Evolutionary conservation across 2,797 vertebrate genomes (phyloP).

Genomic region (Meriones psammophilus): DNA sequence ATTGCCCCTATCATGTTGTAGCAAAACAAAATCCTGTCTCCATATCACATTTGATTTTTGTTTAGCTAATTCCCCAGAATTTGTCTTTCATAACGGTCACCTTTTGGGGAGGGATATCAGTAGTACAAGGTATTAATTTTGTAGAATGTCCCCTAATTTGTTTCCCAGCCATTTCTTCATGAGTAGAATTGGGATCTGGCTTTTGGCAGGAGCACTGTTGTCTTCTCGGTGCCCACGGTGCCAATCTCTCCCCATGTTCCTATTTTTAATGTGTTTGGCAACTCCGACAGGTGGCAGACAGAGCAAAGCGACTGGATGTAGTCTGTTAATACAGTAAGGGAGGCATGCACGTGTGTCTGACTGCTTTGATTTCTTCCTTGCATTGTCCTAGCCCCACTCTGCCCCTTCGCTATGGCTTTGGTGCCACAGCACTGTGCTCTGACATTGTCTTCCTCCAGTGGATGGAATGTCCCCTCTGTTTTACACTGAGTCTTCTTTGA

Average conservation of each 20-base stretch:
- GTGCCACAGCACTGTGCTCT: background rate
- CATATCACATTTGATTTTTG: background rate
- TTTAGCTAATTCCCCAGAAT: background rate
- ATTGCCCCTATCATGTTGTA: constrained; percentile 9
- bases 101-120: background rate
- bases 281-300: background rate
- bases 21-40: constrained; percentile 17
- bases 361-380: background rate
- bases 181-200: background rate
- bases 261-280: constrained; percentile 32
- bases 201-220: constrained; percentile 24
- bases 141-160: constrained; percentile 9
- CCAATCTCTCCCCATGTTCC: background rate
- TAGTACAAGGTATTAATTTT: constrained; percentile 1
- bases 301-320: background rate
- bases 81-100: background rate
- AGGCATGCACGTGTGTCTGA: background rate
- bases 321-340: background rate
- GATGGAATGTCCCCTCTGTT: background rate
- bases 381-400: background rate
- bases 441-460: background rate
- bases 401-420: background rate
- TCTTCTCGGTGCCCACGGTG: background rate
- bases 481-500: background rate
- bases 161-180: constrained; percentile 38